Percentiles rank a stretch among this genome's conserved stretches.
These are phyloP conservation scores for Picus viridis DNA, from an alignment of 2,797 vertebrate genomes.

Conservation along the genomic window DNA sequence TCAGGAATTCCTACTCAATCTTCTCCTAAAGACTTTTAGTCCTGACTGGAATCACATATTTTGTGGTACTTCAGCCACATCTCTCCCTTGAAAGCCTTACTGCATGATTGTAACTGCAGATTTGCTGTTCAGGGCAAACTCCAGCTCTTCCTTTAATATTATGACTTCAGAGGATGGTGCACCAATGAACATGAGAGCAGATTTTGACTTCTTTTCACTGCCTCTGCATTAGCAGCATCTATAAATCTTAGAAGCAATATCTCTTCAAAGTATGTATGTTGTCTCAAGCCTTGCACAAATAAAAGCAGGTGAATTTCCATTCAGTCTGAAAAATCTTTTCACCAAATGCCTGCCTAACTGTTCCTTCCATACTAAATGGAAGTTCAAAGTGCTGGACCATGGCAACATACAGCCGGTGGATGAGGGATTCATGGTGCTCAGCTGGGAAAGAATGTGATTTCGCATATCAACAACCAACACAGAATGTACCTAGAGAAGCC, in stretches of 20 bases:
- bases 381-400: background rate
- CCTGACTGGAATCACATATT: accelerated
- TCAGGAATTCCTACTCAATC: background rate
- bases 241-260: background rate
- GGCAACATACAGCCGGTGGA: too few species aligned
- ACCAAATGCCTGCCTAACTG: background rate
- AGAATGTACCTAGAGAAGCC: background rate
- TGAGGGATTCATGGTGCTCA: accelerated
- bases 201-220: conserved; percentile 16
- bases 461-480: accelerated
- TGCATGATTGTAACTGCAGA: background rate
- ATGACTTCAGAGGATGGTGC: background rate
- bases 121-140: background rate
- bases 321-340: background rate
- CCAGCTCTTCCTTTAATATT: background rate
- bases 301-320: background rate
- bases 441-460: background rate
- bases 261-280: background rate
- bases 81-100: background rate
- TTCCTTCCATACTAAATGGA: background rate
- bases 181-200: background rate
- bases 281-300: background rate
- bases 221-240: background rate
- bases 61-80: background rate
- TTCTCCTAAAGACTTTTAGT: background rate